Percentiles rank a stretch among this genome's conserved stretches.
Conservation (phyloP, 2,797 vertebrate genomes). For the Catostomus latipinnis region DNA sequence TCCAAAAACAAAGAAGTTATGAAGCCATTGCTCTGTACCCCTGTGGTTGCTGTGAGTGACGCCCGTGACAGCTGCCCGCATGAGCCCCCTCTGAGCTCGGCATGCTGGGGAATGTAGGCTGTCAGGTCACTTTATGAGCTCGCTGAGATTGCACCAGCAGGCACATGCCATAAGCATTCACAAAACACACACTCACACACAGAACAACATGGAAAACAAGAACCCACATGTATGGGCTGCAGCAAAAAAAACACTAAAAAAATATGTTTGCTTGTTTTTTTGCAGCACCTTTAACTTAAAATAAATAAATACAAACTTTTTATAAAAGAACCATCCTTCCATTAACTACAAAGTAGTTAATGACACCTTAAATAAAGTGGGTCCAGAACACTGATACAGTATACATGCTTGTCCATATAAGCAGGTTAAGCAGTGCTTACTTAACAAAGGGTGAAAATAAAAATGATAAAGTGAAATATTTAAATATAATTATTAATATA, state of each 20-base stretch:
- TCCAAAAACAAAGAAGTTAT: constrained; percentile 43
- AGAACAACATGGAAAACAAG: constrained; percentile 24
- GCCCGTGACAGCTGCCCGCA: constrained; percentile 52
- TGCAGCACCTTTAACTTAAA: too few species aligned
- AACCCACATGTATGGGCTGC: constrained; percentile 17
- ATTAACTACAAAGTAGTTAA: too few species aligned
- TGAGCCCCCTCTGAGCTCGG: constrained; percentile 49
- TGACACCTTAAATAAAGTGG: too few species aligned
- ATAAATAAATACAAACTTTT: too few species aligned
- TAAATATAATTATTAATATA: too few species aligned
- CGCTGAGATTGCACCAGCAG: constrained; percentile 48
- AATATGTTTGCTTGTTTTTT: too few species aligned
- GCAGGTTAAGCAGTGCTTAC: too few species aligned
- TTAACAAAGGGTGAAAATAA: too few species aligned
- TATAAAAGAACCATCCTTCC: too few species aligned
- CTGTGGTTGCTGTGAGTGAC: constrained; percentile 53
- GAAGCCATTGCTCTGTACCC: constrained; percentile 38
- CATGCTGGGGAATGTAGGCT: constrained; percentile 63
- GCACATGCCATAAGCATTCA: constrained; percentile 22
- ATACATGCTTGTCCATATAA: too few species aligned
- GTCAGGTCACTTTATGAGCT: constrained; percentile 62
- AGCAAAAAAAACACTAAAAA: not conserved
- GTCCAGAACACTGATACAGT: too few species aligned
- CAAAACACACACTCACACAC: constrained; percentile 45
- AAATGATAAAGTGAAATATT: too few species aligned